phyloP scores from a whole-genome alignment of 2,888 invertebrate genomes.

The Drosophila phalerata region DNA sequence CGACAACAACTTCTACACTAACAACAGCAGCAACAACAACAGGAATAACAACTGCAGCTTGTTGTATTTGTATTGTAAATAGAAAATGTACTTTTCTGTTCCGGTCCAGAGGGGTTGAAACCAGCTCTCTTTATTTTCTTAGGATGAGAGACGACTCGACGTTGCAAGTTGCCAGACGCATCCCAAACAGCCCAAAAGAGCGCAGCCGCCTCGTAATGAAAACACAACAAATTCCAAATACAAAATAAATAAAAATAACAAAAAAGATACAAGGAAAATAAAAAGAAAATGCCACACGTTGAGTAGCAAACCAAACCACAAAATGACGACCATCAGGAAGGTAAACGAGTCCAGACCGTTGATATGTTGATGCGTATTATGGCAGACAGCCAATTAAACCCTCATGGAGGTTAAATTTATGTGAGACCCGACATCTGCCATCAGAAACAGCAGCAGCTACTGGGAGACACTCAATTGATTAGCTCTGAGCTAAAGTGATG shows the following conservation, averaged over 20 bases:
- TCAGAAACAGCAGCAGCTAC: constrained; percentile 18
- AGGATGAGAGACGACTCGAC: constrained; percentile 46
- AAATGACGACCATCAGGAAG: constrained; percentile 55
- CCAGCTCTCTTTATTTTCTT: constrained; percentile 58
- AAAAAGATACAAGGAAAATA: constrained; percentile 27
- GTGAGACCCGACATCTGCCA: constrained; percentile 69
- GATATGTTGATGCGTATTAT: constrained; percentile 58
- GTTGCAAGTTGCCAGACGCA: constrained; percentile 34
- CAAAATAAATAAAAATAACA: constrained; percentile 71
- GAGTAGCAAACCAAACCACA: constrained; percentile 29
- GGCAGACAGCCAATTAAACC: constrained; percentile 75
- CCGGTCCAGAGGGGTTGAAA: constrained; percentile 54
- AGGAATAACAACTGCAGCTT: constrained; percentile 71
- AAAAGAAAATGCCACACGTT: constrained; percentile 58
- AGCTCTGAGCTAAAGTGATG: constrained; percentile 24
- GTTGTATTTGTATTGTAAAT: constrained; percentile 51
- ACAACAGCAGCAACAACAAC: constrained; percentile 16
- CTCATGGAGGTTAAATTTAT: constrained; percentile 71
- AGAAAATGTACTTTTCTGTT: constrained; percentile 43
- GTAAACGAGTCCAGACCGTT: constrained; percentile 50
- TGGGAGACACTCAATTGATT: constrained; percentile 28
- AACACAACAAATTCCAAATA: constrained; percentile 71
- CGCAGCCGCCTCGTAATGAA: constrained; percentile 63
- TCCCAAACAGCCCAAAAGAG: constrained; percentile 7
- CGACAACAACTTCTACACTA: constrained; percentile 36